Conservation (phyloP, 2,113 vertebrate genomes). For the Melanotaenia duboulayi region DNA sequence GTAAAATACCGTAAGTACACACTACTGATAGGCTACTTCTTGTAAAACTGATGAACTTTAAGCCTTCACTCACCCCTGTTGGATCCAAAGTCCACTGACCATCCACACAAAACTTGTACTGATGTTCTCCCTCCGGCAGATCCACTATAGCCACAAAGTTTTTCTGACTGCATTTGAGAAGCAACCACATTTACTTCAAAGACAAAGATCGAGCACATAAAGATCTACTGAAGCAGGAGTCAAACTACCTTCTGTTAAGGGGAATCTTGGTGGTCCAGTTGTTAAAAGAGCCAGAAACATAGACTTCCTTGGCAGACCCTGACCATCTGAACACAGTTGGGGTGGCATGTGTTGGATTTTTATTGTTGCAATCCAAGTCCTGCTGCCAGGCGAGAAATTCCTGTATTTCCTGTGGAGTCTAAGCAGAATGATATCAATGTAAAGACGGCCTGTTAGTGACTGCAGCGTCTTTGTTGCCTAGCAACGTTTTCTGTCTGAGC, state of each 20-base stretch:
- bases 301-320: conserved; percentile 92
- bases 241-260: conserved; percentile 89
- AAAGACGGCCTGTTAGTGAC: conserved; percentile 1
- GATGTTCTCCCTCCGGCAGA: conserved; percentile 97
- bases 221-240: background rate
- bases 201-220: background rate
- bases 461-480: background rate
- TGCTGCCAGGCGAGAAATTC: conserved; percentile 96
- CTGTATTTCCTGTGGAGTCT: conserved; percentile 88
- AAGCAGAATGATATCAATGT: background rate
- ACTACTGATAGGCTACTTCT: background rate
- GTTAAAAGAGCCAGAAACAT: conserved; percentile 96
- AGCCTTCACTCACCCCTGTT: conserved; percentile 84
- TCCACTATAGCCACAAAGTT: conserved; percentile 97
- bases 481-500: conserved; percentile 1
- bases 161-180: conserved; percentile 86
- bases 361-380: conserved; percentile 90
- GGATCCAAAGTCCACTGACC: conserved; percentile 97
- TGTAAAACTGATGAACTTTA: background rate
- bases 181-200: conserved; percentile 10
- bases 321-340: conserved; percentile 96
- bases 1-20: background rate
- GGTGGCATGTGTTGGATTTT: conserved; percentile 85
- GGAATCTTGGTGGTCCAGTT: conserved; percentile 97
- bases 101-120: conserved; percentile 97